A percentile compares a stretch with the other conserved stretches of the same genome.
These are phyloP conservation scores for Acleris cristana DNA, from an alignment of 2,888 invertebrate genomes.

Conservation along the genomic window DNA sequence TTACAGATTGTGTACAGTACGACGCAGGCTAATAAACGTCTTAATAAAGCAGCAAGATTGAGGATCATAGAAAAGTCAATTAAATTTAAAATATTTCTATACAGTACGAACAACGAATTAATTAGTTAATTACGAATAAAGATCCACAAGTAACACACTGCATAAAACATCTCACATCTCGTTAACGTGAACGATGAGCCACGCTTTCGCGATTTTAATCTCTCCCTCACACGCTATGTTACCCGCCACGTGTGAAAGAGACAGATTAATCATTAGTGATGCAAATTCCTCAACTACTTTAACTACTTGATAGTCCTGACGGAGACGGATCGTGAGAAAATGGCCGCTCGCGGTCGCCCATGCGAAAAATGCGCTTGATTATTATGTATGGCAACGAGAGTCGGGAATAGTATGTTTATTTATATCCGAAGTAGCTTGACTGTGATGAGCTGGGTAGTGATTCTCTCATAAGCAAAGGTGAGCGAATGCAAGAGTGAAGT, in stretches of 20 bases:
- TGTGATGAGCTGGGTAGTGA: too few relatives aligned
- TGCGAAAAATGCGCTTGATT: constrained; percentile 40
- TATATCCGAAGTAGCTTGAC: too few relatives aligned
- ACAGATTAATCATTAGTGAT: constrained; percentile 58
- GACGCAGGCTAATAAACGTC: too few relatives aligned
- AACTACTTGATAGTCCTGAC: constrained; percentile 67
- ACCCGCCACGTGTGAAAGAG: constrained; percentile 49
- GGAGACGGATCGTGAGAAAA: constrained; percentile 69
- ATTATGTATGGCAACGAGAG: constrained; percentile 4
- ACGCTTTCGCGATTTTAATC: constrained; percentile 59
- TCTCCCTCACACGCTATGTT: constrained; percentile 49
- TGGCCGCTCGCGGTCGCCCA: constrained; percentile 49
- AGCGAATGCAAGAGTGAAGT: too few relatives aligned
- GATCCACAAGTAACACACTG: constrained; percentile 21
- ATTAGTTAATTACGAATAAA: constrained; percentile 25
- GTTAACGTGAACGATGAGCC: constrained; percentile 43
- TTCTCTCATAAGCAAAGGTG: too few relatives aligned
- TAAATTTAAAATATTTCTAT: too few relatives aligned
- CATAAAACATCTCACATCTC: constrained; percentile 35
- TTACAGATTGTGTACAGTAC: too few relatives aligned
- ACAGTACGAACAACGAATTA: not conserved
- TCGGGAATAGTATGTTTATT: not conserved
- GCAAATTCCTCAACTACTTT: constrained; percentile 69
- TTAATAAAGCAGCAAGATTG: too few relatives aligned
- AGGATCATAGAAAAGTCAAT: too few relatives aligned